Conservation (phyloP, 1,140 invertebrate species). For the Danaus melanippus region DNA sequence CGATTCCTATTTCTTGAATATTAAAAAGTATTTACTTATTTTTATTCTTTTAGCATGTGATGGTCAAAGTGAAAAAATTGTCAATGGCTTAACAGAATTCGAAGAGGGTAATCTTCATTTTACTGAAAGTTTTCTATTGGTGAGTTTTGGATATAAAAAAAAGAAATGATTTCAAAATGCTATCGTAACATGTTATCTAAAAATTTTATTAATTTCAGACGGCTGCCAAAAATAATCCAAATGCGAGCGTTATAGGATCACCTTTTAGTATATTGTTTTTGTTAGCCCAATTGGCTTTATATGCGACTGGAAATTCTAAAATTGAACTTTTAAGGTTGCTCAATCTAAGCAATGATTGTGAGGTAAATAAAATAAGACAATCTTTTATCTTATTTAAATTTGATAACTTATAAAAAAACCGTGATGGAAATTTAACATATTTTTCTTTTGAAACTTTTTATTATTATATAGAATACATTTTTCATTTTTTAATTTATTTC, state of each 20-base stretch:
- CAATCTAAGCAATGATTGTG: not conserved
- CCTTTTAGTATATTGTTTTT: slow-evolving; percentile 1
- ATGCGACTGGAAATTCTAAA: not conserved
- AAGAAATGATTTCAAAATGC: too few species aligned
- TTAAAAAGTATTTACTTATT: too few species aligned
- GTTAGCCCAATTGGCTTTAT: slow-evolving; percentile 1
- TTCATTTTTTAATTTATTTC: not conserved
- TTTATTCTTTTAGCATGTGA: too few species aligned
- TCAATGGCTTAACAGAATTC: slow-evolving; percentile 5
- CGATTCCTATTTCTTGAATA: too few species aligned
- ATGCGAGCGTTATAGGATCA: not conserved
- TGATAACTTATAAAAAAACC: not conserved
- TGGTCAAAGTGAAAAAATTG: too few species aligned
- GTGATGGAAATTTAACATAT: too few species aligned
- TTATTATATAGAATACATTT: too few species aligned
- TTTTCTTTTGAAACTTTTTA: too few species aligned
- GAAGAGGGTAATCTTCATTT: slow-evolving; percentile 2
- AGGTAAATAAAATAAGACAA: not conserved
- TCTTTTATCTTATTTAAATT: not conserved
- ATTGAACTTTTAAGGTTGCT: not conserved
- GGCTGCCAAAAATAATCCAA: not conserved
- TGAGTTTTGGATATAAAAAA: not conserved
- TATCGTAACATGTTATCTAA: too few species aligned
- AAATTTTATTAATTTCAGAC: slow-evolving; percentile 1
- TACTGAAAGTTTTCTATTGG: slow-evolving; percentile 7